These are phyloP conservation scores for Zaprionus camerounensis DNA, from an alignment of 1,140 invertebrate genomes.

Conservation along the genomic window DNA sequence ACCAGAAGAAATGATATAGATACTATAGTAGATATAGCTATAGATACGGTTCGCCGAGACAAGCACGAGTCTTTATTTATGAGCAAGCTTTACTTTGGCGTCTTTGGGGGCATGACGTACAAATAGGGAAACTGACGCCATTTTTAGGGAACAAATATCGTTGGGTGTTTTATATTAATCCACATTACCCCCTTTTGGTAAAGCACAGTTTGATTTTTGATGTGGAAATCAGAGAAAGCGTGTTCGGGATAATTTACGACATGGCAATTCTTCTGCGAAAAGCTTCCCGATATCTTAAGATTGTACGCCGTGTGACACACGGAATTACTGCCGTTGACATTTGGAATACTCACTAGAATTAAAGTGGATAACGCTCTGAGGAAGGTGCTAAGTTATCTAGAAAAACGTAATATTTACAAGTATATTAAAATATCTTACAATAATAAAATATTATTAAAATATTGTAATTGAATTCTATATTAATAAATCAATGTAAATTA, in stretches of 20 bases:
- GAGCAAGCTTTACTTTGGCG: constrained; percentile 40
- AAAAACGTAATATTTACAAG: not conserved
- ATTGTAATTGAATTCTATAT: not conserved
- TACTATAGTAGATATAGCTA: constrained; percentile 20
- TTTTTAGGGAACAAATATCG: not conserved
- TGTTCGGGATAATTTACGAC: not conserved
- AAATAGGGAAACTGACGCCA: constrained; percentile 29
- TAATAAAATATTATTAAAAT: not conserved
- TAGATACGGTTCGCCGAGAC: constrained; percentile 46
- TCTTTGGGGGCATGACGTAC: not conserved
- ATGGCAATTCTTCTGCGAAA: not conserved
- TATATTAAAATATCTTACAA: not conserved
- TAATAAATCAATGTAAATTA: no score
- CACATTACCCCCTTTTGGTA: not conserved
- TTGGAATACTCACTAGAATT: not conserved
- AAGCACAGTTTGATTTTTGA: not conserved
- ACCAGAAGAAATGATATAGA: constrained; percentile 41
- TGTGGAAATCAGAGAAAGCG: not conserved
- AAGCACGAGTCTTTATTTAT: constrained; percentile 70
- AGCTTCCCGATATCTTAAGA: not conserved
- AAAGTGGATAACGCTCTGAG: not conserved
- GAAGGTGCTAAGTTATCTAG: not conserved
- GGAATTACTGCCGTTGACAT: not conserved
- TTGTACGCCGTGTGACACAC: not conserved
- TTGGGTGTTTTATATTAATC: not conserved